Percentiles rank a stretch among this genome's conserved stretches.
Conservation (phyloP, 1,140 invertebrate species). For the Halyomorpha halys region DNA sequence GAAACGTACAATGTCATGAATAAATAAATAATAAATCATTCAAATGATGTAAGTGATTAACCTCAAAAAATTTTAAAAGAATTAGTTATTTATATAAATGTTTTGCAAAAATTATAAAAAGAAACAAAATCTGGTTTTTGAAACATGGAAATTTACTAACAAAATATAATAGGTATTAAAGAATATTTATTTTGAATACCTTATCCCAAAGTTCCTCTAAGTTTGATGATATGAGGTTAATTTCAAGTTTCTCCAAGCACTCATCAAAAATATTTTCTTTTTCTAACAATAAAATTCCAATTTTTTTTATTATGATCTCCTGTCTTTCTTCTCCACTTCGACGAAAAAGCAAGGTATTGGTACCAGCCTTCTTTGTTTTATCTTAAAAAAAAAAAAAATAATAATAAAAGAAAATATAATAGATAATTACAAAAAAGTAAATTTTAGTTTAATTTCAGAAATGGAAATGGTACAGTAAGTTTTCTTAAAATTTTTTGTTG, state of each 20-base stretch:
- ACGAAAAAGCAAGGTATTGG: neutral
- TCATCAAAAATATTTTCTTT: neutral
- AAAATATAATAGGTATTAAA: neutral
- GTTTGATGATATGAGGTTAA: neutral
- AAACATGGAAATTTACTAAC: too few species aligned
- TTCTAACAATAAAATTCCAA: neutral
- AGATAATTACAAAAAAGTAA: too few species aligned
- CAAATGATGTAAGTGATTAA: too few species aligned
- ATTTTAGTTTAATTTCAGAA: too few species aligned
- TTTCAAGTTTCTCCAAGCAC: neutral
- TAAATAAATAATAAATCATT: too few species aligned
- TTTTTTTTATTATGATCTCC: conserved; percentile 12
- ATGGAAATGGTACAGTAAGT: too few species aligned
- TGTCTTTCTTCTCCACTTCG: neutral
- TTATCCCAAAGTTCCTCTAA: neutral
- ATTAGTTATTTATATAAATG: too few species aligned
- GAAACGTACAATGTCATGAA: too few species aligned
- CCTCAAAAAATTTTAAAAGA: too few species aligned
- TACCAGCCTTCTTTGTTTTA: neutral
- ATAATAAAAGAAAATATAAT: neutral
- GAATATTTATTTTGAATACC: neutral
- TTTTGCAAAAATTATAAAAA: too few species aligned
- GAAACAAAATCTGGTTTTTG: too few species aligned
- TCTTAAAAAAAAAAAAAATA: neutral
- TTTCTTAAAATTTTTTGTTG: too few species aligned